Conservation (phyloP, 2,797 vertebrate species). For the Anniella stebbinsi region DNA sequence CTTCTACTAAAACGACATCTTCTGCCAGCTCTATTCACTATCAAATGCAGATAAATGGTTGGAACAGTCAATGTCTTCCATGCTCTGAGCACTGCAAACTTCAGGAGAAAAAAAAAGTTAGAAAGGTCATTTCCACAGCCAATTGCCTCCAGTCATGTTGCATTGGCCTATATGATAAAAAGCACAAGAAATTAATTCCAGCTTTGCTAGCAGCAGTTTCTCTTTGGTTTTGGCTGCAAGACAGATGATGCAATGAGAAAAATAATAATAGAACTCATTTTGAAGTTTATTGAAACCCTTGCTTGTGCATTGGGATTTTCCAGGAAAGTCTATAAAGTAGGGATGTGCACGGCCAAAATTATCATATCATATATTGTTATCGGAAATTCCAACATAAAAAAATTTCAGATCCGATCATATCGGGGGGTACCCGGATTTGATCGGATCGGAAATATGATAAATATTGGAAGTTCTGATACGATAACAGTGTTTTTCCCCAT, state of each 20-base stretch:
- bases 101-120: slow-evolving; percentile 25
- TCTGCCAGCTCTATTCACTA: slow-evolving; percentile 43
- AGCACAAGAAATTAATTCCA: slow-evolving; percentile 17
- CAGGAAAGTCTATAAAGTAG: too few species aligned
- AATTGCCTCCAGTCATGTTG: slow-evolving; percentile 9
- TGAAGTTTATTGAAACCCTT: neutral
- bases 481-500: too few species aligned
- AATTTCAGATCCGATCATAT: too few species aligned
- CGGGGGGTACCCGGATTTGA: too few species aligned
- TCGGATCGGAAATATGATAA: too few species aligned
- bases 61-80: slow-evolving; percentile 26
- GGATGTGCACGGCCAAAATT: too few species aligned
- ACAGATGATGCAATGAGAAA: neutral
- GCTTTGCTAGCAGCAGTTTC: slow-evolving; percentile 19
- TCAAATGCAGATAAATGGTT: slow-evolving; percentile 34
- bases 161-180: slow-evolving; percentile 13
- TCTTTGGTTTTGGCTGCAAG: slow-evolving; percentile 25
- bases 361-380: too few species aligned
- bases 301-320: slow-evolving; percentile 7
- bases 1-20: slow-evolving; percentile 39
- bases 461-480: too few species aligned
- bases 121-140: slow-evolving; percentile 55
- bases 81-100: slow-evolving; percentile 35
- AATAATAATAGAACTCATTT: slow-evolving; percentile 5
- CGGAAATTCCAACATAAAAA: too few species aligned